A percentile compares a stretch with the other conserved stretches of the same genome.
Conservation (phyloP, 2,888 invertebrate species). For the Candidula unifasciata region DNA sequence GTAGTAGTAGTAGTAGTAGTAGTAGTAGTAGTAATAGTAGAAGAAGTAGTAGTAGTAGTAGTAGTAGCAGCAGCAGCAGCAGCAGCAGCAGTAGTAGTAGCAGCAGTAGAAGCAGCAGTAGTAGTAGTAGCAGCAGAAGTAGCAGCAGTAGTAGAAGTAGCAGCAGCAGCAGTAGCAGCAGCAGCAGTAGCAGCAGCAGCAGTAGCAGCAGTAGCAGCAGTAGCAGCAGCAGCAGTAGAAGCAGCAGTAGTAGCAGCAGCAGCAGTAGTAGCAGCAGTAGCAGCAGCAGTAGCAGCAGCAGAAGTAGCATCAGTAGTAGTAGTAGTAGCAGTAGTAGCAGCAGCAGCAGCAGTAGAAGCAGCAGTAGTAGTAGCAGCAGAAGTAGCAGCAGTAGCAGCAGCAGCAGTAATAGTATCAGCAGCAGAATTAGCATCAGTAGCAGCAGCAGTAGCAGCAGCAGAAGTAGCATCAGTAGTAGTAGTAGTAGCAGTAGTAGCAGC, state of each 20-base stretch:
- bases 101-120: constrained; percentile 28
- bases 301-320: constrained; percentile 20
- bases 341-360: constrained; percentile 5
- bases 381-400: constrained; percentile 33
- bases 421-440: constrained; percentile 23
- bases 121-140: neutral
- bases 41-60: neutral
- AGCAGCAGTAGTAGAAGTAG: neutral
- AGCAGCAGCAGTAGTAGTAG: constrained; percentile 39
- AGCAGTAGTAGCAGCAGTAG: constrained; percentile 30
- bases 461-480: constrained; percentile 20
- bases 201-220: constrained; percentile 18
- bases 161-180: constrained; percentile 25
- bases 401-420: constrained; percentile 28
- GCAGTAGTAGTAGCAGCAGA: constrained; percentile 20
- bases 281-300: constrained; percentile 17
- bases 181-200: constrained; percentile 17
- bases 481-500: too few species aligned
- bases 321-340: too few species aligned
- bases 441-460: constrained; percentile 19
- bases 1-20: neutral
- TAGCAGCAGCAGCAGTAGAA: constrained; percentile 32
- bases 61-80: constrained; percentile 4
- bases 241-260: constrained; percentile 31
- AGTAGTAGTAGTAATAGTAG: constrained; percentile 18